Base-by-base conservation (phyloP, 2,797 vertebrate species). In the Cygnus olor region DNA sequence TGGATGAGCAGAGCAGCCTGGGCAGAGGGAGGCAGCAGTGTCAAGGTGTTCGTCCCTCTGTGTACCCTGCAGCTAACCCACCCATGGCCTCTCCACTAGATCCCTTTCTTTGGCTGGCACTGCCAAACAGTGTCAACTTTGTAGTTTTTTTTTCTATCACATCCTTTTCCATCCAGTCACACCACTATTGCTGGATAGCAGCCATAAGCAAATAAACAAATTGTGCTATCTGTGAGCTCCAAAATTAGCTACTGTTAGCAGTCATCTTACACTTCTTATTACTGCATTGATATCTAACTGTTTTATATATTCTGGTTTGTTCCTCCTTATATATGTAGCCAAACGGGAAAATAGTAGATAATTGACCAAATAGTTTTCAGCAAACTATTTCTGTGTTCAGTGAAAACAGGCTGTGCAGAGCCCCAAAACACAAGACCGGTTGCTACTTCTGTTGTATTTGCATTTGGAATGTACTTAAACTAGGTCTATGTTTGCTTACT, bases 31-130 rank as follows among this genome's bases (percentile, higher is more conserved):
- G 17, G 54, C 36, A 69, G 45, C 32, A 42, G 17, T 0, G 5
- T 9, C 7, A 61, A 38, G 49, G 30, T 51, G 58, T 58, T 86
- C 65, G 32, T 34, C 34, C 12, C 10, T 66, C 49, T 7, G 10
- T 25, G 11, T 47, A 64, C 28, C 28, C 30, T 60, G 61, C 32
- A 88, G 15, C 66, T 60, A 47, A 47, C 68, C 36, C 53, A n/a
- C 11, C 25, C 44, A 15, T 10, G 19, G 40, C 28, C 4, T 1
- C 57, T 73, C 42, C 54, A 4, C n/a, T 30, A 44, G 2, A 7
- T 69, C 24, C 54, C 9, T 85, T 79, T 60, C 42, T 3, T 32
- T 0, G 0, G 28, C 34, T 54, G 24, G 32, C 30, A 24, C 0
- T 2, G 19, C 11, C 69, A 66, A 84, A 73, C 3, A 27, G 14